These are phyloP conservation scores for Botia almorhae DNA, from an alignment of 2,797 vertebrate genomes.

Conservation along the genomic window DNA sequence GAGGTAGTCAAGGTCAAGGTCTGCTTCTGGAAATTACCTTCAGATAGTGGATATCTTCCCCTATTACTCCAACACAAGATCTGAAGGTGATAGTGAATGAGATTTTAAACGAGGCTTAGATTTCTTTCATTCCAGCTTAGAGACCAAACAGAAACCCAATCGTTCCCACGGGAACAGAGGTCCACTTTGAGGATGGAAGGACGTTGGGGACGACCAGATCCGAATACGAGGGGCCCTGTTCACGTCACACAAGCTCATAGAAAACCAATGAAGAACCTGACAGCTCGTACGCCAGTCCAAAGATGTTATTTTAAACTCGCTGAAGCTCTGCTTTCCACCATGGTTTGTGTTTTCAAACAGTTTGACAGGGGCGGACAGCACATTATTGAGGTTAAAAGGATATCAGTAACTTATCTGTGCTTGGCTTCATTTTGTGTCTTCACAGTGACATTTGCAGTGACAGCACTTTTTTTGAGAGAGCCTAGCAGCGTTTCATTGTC, in stretches of 20 bases:
- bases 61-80: slow-evolving; percentile 38
- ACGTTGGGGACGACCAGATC: slow-evolving; percentile 27
- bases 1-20: slow-evolving; percentile 36
- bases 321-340: neutral
- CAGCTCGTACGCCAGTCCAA: neutral
- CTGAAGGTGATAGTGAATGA: slow-evolving; percentile 37
- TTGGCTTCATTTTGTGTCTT: neutral
- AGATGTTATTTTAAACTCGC: neutral
- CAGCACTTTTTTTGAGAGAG: too few relatives aligned
- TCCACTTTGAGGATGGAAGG: slow-evolving; percentile 56
- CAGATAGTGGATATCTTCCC: slow-evolving; percentile 33
- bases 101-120: slow-evolving; percentile 45
- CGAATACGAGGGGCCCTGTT: slow-evolving; percentile 27
- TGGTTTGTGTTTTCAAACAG: slow-evolving; percentile 3
- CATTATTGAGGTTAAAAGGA: neutral
- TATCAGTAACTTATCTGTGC: neutral
- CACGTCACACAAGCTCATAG: neutral
- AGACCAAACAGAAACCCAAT: slow-evolving; percentile 54
- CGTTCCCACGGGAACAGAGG: slow-evolving; percentile 35
- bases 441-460: too few relatives aligned
- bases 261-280: slow-evolving; percentile 39
- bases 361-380: neutral
- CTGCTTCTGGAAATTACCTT: slow-evolving; percentile 20
- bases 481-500: too few relatives aligned
- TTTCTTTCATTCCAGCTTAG: slow-evolving; percentile 47